Evolutionary conservation across 2,113 vertebrate genomes (phyloP).

Genomic region (Carassius carassius): DNA sequence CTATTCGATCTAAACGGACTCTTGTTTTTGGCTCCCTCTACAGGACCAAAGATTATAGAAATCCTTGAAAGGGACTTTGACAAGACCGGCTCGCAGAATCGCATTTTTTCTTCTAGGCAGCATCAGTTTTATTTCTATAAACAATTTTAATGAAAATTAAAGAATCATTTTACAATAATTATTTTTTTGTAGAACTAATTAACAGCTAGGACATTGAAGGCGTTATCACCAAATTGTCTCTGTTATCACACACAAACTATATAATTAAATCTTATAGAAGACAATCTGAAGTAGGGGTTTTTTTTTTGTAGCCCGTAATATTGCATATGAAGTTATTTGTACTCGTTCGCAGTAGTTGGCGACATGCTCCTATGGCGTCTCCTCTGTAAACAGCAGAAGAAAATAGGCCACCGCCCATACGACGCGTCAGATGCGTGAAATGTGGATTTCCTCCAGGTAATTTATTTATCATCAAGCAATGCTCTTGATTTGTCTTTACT

Average conservation of each 20-base stretch:
- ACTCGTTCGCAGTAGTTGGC: not conserved
- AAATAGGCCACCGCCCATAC: slow-evolving; percentile 10
- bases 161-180: not conserved
- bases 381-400: not conserved
- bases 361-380: not conserved
- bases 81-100: not conserved
- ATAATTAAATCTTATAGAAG: no score
- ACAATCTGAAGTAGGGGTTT: not conserved
- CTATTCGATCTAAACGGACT: not conserved
- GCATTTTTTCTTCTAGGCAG: no score
- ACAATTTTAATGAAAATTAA: not conserved
- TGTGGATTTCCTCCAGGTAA: slow-evolving; percentile 32
- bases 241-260: no score
- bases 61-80: no score
- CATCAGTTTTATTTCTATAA: no score
- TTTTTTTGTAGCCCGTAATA: not conserved
- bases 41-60: not conserved
- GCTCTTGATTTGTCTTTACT: not conserved
- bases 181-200: no score
- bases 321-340: not conserved
- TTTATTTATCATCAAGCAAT: not conserved
- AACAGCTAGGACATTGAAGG: no score
- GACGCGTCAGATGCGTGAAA: slow-evolving; percentile 29
- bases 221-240: no score
- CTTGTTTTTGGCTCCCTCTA: not conserved